A percentile compares a stretch with the other conserved stretches of the same genome.
phyloP scores from a whole-genome alignment of 2,888 invertebrate species.

The Drosophila siamana region DNA sequence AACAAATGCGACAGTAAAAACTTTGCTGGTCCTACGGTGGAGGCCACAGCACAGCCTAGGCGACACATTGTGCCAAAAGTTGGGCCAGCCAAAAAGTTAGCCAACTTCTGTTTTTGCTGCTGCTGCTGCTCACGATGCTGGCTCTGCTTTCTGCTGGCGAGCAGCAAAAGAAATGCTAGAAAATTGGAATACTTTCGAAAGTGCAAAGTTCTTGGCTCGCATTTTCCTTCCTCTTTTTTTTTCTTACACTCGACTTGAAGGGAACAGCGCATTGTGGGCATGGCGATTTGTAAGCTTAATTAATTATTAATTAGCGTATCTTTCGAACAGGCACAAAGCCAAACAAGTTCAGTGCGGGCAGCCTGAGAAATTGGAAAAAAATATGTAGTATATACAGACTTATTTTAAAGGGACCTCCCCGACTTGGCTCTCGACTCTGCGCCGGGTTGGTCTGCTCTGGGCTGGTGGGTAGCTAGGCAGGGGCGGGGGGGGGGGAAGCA shows the following conservation, averaged over 20 bases:
- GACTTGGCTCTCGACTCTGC: constrained; percentile 18
- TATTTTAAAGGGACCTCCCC: constrained; percentile 48
- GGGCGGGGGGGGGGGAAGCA: constrained; percentile 30
- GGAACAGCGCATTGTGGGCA: constrained; percentile 33
- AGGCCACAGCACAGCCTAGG: constrained; percentile 30
- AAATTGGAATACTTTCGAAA: constrained; percentile 76
- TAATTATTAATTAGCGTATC: constrained; percentile 78
- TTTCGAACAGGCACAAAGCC: constrained; percentile 65
- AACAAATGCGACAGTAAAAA: constrained; percentile 80
- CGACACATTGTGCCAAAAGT: constrained; percentile 76
- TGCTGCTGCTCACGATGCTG: constrained; percentile 19
- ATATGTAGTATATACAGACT: constrained; percentile 60
- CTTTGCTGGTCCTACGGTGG: constrained; percentile 40
- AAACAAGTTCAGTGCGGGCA: constrained; percentile 63
- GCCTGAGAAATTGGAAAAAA: constrained; percentile 9
- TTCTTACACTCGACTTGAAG: constrained; percentile 13
- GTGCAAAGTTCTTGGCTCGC: constrained; percentile 42
- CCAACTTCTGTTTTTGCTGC: constrained; percentile 41
- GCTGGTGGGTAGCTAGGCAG: neutral
- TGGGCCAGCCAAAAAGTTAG: constrained; percentile 48
- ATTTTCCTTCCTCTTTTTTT: neutral
- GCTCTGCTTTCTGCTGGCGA: constrained; percentile 25
- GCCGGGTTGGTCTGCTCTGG: neutral
- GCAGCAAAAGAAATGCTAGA: constrained; percentile 62
- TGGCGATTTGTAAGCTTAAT: constrained; percentile 71